Percentiles rank a stretch among this genome's conserved stretches.
These are phyloP conservation scores for Clarias batrachus DNA, from an alignment of 2,113 vertebrate species.

Conservation along the genomic window DNA sequence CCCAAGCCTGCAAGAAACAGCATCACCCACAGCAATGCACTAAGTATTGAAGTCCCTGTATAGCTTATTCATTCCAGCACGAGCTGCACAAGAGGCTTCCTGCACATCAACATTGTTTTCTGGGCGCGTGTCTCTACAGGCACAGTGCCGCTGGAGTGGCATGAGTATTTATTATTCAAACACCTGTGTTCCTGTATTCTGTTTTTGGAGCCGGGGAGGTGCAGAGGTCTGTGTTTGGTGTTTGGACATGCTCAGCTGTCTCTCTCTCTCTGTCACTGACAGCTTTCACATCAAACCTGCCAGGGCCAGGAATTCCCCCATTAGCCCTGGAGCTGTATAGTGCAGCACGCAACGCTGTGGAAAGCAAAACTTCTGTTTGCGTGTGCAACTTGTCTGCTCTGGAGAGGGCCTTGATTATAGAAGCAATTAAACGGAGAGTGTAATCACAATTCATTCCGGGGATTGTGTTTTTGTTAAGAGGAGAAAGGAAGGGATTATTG, in stretches of 20 bases:
- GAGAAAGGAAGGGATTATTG: conserved; percentile 37
- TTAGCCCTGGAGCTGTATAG: conserved; percentile 63
- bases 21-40: conserved; percentile 43
- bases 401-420: conserved; percentile 46
- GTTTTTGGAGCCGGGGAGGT: conserved; percentile 58
- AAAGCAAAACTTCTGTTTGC: conserved; percentile 51
- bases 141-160: conserved; percentile 68
- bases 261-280: conserved; percentile 74
- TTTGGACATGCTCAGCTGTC: conserved; percentile 69
- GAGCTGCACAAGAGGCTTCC: conserved; percentile 39
- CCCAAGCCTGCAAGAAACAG: conserved; percentile 44
- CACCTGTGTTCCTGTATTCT: conserved; percentile 69
- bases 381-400: conserved; percentile 32
- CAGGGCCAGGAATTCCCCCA: conserved; percentile 50
- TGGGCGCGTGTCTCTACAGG: conserved; percentile 62
- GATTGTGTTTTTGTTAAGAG: conserved; percentile 29
- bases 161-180: conserved; percentile 81
- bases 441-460: conserved; percentile 44
- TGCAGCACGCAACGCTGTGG: conserved; percentile 28
- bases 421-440: conserved; percentile 47
- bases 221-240: conserved; percentile 72
- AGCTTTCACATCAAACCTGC: conserved; percentile 71
- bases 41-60: conserved; percentile 50
- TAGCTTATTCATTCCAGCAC: conserved; percentile 56
- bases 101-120: conserved; percentile 81